Evolutionary conservation across 2,113 vertebrate genomes (phyloP), one percentile per base, ranked within the genome.

Genomic region (Nothoprocta perdicaria): DNA sequence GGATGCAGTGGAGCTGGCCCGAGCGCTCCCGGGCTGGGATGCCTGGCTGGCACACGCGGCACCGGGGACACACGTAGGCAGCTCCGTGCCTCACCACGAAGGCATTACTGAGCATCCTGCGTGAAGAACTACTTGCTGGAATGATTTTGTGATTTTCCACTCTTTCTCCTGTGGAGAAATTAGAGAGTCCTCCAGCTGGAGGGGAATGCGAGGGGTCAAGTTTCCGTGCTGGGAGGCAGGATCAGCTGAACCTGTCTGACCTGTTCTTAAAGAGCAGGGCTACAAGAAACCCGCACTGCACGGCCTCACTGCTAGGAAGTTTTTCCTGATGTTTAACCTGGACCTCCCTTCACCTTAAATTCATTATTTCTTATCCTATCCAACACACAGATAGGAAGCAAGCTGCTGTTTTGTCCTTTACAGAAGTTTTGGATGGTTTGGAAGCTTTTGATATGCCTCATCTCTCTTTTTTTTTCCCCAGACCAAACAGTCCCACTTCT

Each of bases 81-180:
- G 16, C 35, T 60, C 24, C 12, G 1, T 2, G 9, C 23, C 10
- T 38, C 27, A 41, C 5, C 0, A 2, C n/a, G 8, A n/a, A 19
- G 3, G 21, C 17, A 12, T 9, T 7, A 2, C 17, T 31, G 17
- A 24, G 35, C 1, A 0, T 27, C 38, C 33, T 3, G 19, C 41
- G 24, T 17, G 16, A 69, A 14, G 40, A 62, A 41, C 0, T 10
- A 21, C 40, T 3, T 4, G 13, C 21, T 10, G 14, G 17, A 69
- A 38, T 18, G 18, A 16, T 8, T 52, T 21, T 65, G 1, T 10
- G 8, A 13, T n/a, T n/a, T n/a, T n/a, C 19, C 26, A 23, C 22
- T n/a, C 13, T 23, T 35, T 9, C 31, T 15, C 2, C 0, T 27
- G 9, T 4, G 22, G 63, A 62, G 46, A 18, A 27, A 27, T 1